Percentiles rank a stretch among this genome's conserved stretches.
phyloP scores from a whole-genome alignment of 1,140 invertebrate species.

The Leucophenga varia region DNA sequence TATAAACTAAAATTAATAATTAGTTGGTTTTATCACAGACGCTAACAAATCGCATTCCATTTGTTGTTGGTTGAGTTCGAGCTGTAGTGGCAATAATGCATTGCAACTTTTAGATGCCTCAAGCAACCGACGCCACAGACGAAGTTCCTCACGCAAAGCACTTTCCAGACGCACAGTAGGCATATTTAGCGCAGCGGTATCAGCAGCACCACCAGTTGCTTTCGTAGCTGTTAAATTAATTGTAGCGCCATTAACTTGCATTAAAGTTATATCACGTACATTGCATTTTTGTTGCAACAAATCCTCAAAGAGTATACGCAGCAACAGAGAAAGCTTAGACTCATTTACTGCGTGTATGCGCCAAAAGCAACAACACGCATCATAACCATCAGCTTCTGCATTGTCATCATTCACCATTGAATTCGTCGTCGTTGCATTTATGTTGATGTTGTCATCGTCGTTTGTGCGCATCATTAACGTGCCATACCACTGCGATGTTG shows the following conservation, averaged over 20 bases:
- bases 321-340: constrained; percentile 18
- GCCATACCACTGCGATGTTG: constrained; percentile 24
- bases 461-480: constrained; percentile 25
- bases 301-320: constrained; percentile 22
- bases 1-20: neutral
- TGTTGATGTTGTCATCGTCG: too few species aligned
- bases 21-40: constrained; percentile 18
- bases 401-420: constrained; percentile 5
- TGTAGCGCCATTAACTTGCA: constrained; percentile 13
- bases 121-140: constrained; percentile 11
- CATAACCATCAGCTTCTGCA: too few species aligned
- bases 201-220: neutral
- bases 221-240: neutral
- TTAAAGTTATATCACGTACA: constrained; percentile 20
- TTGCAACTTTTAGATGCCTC: neutral
- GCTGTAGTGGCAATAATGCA: neutral
- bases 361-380: constrained; percentile 25
- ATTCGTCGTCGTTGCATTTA: too few species aligned
- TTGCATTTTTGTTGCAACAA: constrained; percentile 32
- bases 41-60: constrained; percentile 26
- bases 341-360: constrained; percentile 28
- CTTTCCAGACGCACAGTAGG: too few species aligned
- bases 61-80: constrained; percentile 20
- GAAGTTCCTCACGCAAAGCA: constrained; percentile 23
- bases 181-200: constrained; percentile 7